Evolutionary conservation across 2,113 vertebrate genomes (phyloP).

Genomic region (Sterrhoptilus dennistouni): DNA sequence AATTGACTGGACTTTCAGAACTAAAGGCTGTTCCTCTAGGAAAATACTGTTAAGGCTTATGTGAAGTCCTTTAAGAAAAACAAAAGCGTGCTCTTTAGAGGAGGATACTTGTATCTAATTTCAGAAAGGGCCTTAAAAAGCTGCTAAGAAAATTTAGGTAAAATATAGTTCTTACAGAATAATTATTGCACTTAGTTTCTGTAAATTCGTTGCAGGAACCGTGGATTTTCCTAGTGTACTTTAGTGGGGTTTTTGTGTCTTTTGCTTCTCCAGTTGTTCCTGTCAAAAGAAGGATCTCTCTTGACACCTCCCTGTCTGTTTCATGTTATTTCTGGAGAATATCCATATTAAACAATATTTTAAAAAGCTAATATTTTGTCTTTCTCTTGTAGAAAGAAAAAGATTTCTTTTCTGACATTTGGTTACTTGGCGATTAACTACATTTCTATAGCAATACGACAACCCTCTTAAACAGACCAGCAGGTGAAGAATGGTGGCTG

Average conservation of each 20-base stretch:
- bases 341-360: not conserved
- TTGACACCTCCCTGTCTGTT: not conserved
- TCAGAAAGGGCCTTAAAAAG: not conserved
- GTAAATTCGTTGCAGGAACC: not conserved
- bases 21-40: not conserved
- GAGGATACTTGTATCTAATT: not conserved
- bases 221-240: not conserved
- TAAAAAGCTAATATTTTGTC: not conserved
- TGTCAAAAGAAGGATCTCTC: not conserved
- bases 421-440: not conserved
- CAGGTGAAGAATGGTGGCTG: accelerated
- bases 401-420: not conserved
- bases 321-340: not conserved
- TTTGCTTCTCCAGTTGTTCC: not conserved
- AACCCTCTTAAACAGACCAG: not conserved
- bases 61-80: not conserved
- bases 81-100: not conserved
- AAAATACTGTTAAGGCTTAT: not conserved
- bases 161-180: not conserved
- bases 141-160: not conserved
- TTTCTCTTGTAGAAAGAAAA: not conserved
- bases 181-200: not conserved
- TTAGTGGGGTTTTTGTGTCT: not conserved
- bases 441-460: not conserved
- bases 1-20: not conserved